Base-by-base conservation (phyloP, 2,113 vertebrate species). In the Ceyx melanurus region DNA sequence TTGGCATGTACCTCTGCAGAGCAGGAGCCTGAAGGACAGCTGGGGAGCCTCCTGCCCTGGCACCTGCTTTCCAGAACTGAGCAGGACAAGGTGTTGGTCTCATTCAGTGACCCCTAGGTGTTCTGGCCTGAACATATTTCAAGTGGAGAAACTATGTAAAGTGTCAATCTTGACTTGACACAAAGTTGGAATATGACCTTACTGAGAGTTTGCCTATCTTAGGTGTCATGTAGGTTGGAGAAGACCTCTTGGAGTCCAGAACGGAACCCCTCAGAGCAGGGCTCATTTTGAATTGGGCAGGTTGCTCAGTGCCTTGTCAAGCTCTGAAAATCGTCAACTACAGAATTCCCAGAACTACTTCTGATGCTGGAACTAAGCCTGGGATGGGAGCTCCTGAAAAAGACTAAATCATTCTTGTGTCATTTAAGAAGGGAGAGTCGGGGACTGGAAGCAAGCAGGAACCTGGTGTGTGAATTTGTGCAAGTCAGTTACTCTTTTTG, bases 41-140 rank as follows among this genome's bases (percentile, higher is more conserved):
- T 0, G 1, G 5, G 53, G 57, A 50, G n/a, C 16, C 3, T 0
- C 31, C 37, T 18, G 28, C 18, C 35, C 25, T 20, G 21, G 29
- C 31, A 10, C 25, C 3, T 3, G 3, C 33, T 10, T 16, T 48
- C 8, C 6, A 40, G 28, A 20, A 29, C 22, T 11, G 9, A 14
- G 57, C 35, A 16, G 15, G 33, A 21, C 12, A 54, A 77, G 33
- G 37, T 29, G 31, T 45, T 0, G 9, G 13, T 50, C 22, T 50
- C 20, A 20, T 5, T 33, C 12, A 23, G 13, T 54, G 20, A 67
- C n/a, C 26, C 1, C 1, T 50, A 9, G 26, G 71, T 82, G 21
- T 29, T 50, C 23, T 29, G 33, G 43, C 18, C 62, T 79, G 67
- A 75, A 21, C 67, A 9, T 5, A 28, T 51, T 51, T 74, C 21